Base-by-base conservation (phyloP, 2,888 invertebrate species). In the Cremastinae sp. region DNA sequence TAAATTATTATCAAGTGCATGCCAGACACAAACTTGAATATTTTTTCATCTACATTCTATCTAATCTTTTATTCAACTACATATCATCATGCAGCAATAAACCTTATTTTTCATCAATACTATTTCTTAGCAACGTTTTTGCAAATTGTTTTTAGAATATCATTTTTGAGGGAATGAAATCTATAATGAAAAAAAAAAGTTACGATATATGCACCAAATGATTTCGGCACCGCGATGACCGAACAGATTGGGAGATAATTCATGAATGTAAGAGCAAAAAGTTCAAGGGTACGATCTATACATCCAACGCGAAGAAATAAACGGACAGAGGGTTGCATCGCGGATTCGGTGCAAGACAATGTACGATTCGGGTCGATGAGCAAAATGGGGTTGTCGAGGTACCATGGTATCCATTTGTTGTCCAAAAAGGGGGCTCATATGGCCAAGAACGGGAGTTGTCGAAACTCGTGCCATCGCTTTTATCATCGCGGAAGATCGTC, bases 401-500 rank as follows among this genome's bases (percentile, higher is more conserved):
- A 75, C 79, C 78, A 78, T 79, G 83, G 84, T 85, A 82, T 82
- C 82, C 82, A 87, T 87, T n/a, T 87, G 87, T 87, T 85, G 81
- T 75, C 74, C 80, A 81, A 81, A 84, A 83, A 85, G 86, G 86
- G 77, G 83, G 82, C 85, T 84, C 82, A 83, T 82, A 81, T 85
- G 82, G 80, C 77, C 79, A 53, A 73, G 22, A 62, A 59, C 43
- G 49, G 35, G 49, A 47, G 61, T 64, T 39, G 47, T 20, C 55
- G 12, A 59, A 68, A 62, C 74, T 68, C 65, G 43, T 49, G 56
- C 56, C 66, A 45, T 80, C 75, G 77, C 75, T 58, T 78, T 49
- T 59, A 59, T 69, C 75, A 78, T 80, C 81, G 5, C 28, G 81
- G 79, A 80, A 84, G 84, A 82, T 83, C 47, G 53, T 14, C 56